phyloP scores from a whole-genome alignment of 2,113 vertebrate species.

The Melanerpes formicivorus region DNA sequence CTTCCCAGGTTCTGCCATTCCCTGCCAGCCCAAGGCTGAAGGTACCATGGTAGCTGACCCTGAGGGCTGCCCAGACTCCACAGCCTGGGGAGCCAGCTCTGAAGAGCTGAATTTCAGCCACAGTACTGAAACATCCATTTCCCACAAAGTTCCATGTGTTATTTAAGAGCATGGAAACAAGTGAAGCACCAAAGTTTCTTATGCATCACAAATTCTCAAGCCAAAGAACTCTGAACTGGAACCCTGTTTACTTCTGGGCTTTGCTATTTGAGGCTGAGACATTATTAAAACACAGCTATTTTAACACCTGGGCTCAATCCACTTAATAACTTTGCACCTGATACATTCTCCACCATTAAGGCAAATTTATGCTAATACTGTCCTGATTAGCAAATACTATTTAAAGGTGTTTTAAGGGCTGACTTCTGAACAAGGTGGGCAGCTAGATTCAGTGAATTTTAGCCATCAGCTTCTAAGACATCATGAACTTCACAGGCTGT shows the following conservation, averaged over 20 bases:
- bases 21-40: not conserved
- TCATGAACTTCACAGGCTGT: not conserved
- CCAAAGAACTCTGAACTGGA: not conserved
- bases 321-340: constrained; percentile 42
- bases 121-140: not conserved
- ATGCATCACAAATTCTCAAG: not conserved
- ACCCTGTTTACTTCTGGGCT: not conserved
- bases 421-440: not conserved
- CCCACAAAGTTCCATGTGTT: not conserved
- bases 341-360: constrained; percentile 27
- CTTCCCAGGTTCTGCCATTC: not conserved
- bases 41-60: not conserved
- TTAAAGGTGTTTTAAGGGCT: constrained; percentile 29
- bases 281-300: constrained; percentile 34
- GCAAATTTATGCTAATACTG: constrained; percentile 60
- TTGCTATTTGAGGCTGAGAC: not conserved
- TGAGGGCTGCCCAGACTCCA: rapidly evolving
- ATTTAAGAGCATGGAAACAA: not conserved
- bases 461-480: not conserved
- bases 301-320: constrained; percentile 49
- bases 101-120: not conserved
- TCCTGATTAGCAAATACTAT: constrained; percentile 58
- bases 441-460: not conserved
- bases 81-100: not conserved
- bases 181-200: not conserved